These are phyloP conservation scores for Philopedon plagiatum DNA, from an alignment of 2,888 invertebrate species.

Conservation along the genomic window DNA sequence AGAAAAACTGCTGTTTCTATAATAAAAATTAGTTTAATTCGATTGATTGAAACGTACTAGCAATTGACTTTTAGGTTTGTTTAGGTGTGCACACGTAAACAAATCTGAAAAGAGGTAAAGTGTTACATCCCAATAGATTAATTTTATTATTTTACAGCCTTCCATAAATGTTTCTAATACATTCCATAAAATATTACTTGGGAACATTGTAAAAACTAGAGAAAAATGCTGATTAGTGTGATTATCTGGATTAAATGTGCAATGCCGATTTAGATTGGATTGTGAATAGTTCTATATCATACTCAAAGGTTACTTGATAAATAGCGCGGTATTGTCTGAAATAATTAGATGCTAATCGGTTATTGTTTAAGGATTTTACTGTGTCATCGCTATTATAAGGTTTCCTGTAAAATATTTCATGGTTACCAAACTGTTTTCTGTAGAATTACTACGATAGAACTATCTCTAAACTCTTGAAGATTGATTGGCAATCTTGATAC, in stretches of 20 bases:
- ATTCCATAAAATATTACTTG: too few species aligned
- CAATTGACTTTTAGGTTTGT: too few species aligned
- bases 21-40: too few species aligned
- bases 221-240: too few species aligned
- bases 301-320: slow-evolving; percentile 6
- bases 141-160: too few species aligned
- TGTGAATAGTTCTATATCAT: slow-evolving; percentile 2
- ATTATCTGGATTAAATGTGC: background rate
- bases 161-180: too few species aligned
- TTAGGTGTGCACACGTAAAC: too few species aligned
- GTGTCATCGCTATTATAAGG: slow-evolving; percentile 18
- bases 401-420: background rate
- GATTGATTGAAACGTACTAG: too few species aligned
- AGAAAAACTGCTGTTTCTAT: too few species aligned
- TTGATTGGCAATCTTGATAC: background rate
- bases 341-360: slow-evolving; percentile 34
- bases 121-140: too few species aligned
- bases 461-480: background rate
- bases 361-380: slow-evolving; percentile 25
- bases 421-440: background rate
- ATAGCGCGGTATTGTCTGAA: slow-evolving; percentile 12
- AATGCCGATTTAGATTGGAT: slow-evolving; percentile 4
- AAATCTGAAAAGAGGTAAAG: too few species aligned
- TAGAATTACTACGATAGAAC: background rate
- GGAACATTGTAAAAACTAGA: too few species aligned